Base-by-base conservation (phyloP, 1,140 invertebrate genomes). In the Idris sp. region DNA sequence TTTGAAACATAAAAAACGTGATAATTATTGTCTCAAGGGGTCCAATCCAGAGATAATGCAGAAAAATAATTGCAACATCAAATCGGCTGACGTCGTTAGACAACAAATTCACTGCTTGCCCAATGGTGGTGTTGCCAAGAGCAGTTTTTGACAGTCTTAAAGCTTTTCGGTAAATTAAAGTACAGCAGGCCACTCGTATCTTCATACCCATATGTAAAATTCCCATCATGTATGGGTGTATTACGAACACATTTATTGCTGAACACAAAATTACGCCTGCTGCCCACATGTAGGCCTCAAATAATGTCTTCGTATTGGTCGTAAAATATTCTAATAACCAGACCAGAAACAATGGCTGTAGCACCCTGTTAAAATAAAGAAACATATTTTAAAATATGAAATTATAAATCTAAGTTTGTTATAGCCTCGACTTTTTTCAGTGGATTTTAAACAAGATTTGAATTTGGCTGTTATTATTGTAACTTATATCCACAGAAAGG, bases 101-200 rank as follows among this genome's bases (percentile, higher is more conserved):
- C 43, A 97, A 83, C 0, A 97, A 88, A 83, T 97, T 98, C 0
- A 97, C 92, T 44, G 96, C 93, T 81, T 96, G 93, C 0, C 95
- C 96, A 2, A 93, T 89, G 0, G 95, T 92, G 0, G 94, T 95
- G 82, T 93, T 90, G 0, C 91, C 91, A 10, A 95, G 84, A n/a
- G 94, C 92, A n/a, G 89, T 90, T 68, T 88, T 89, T 4, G 90
- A 91, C 0, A 92, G 77, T 72, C 85, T 86, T 30, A 93, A 79
- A 1, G 89, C 92, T 90, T 97, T 95, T 83, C 92, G 91, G 80
- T 96, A 97, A 44, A 97, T 92, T 0, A 97, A 82, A 0, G 94
- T 93, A 46, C 93, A 95, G 64, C 92, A 92, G 0, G 92, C 93
- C 0, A 96, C 88, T 5, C 95, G 87, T 59, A 95, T 89, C 82